Base-by-base conservation (phyloP, 2,888 invertebrate species). In the Harmothoe impar region DNA sequence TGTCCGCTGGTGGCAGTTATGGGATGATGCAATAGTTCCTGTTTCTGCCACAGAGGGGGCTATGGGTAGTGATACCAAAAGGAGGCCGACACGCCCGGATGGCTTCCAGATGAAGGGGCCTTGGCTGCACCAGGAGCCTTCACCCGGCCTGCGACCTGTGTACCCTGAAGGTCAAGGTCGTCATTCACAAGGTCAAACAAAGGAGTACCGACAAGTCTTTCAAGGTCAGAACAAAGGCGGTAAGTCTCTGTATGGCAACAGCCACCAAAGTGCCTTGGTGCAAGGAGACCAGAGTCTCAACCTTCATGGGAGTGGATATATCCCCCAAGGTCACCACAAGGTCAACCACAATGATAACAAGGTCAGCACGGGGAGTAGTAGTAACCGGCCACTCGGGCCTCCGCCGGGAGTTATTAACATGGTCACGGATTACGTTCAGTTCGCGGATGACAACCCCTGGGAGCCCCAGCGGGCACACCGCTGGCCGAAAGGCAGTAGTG, bases 1-100 rank as follows among this genome's bases (percentile, higher is more conserved):
- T 7, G 56, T 86, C 12, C 52, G 86, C 15, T 86, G 86, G 86
- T 86, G 86, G 86, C 54, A 86, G 54, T 54, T 86, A 17, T 86
- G 86, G 86, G 86, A 86, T 31, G 33, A 86, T 29, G 54, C 29
- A 10, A 86, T 54, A 17, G 54, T 86, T 10, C 86, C 86, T n/a
- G 86, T 86, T 3, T 86, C 86, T 52, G 31, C 52, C 33, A 20
- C 86, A 20, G n/a, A n/a, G n/a, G 52, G 15, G 12, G 31, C 31
- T 20, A 31, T 25, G 29, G 31, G 5, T 0, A 77, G n/a, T 33
- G 15, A 33, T 7, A n/a, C 81, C 35, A 54, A 7, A n/a, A 15
- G 29, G 54, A 23, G 54, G 15, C 52, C 52, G 7, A 17, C 25
- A 7, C 84, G 43, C 84, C 84, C 51, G 0, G 35, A 84, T 43